phyloP scores from a whole-genome alignment of 2,797 vertebrate species.

The Channallabes apus region DNA sequence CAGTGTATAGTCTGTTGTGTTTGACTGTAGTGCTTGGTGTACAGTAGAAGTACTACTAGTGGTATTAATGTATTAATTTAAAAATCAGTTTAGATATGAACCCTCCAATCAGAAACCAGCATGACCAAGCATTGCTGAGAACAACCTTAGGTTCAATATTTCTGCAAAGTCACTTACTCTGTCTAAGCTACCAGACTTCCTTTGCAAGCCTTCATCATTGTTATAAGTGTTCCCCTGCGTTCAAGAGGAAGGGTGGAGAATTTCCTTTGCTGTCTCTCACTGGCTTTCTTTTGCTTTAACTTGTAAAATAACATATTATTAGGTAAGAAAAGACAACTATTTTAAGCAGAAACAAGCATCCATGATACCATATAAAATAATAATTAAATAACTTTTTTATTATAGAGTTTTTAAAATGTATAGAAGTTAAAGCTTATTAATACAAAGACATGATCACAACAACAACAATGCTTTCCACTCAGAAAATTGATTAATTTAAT shows the following conservation, averaged over 20 bases:
- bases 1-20: background rate
- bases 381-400: background rate
- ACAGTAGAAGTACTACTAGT: no score
- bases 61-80: background rate
- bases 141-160: background rate
- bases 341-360: background rate
- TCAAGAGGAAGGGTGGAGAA: slow-evolving; percentile 53
- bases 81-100: background rate
- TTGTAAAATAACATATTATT: slow-evolving; percentile 48
- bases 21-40: background rate
- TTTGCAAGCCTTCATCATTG: slow-evolving; percentile 53
- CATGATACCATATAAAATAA: background rate
- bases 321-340: background rate
- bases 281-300: slow-evolving; percentile 38
- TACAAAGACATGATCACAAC: background rate
- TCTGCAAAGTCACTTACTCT: background rate
- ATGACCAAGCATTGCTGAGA: background rate
- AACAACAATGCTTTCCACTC: background rate
- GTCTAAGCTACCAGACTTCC: background rate
- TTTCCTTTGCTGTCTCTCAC: slow-evolving; percentile 30
- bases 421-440: background rate
- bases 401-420: background rate
- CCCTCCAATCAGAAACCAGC: background rate
- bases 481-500: background rate
- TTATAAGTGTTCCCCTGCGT: slow-evolving; percentile 54